Conservation (phyloP, 1,140 invertebrate species). For the Reticulitermes speratus region DNA sequence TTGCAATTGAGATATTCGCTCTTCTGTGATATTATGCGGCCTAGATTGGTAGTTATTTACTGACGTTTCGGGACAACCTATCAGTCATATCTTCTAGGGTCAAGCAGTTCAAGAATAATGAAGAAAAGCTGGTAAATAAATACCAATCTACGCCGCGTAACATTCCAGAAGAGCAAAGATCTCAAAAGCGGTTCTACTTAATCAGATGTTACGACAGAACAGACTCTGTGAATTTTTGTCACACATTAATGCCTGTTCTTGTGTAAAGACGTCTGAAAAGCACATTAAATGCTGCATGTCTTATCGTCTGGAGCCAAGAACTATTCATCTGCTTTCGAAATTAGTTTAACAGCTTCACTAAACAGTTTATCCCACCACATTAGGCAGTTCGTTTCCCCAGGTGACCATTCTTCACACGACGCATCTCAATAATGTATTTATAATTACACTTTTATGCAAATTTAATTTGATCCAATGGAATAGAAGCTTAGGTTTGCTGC, state of each 20-base stretch:
- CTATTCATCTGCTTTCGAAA: not conserved
- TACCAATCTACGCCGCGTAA: too few species aligned
- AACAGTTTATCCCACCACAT: not conserved
- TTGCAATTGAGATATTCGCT: too few species aligned
- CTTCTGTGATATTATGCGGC: too few species aligned
- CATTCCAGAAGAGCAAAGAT: too few species aligned
- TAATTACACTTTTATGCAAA: not conserved
- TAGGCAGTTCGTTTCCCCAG: not conserved
- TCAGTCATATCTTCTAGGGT: too few species aligned
- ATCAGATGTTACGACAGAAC: too few species aligned
- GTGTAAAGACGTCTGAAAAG: not conserved
- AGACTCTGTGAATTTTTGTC: not conserved
- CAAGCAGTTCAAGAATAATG: too few species aligned
- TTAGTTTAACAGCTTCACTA: not conserved
- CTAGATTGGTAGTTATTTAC: too few species aligned
- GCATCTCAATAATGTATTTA: not conserved
- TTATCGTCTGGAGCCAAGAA: not conserved
- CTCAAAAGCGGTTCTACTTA: too few species aligned
- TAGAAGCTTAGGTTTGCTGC: not conserved
- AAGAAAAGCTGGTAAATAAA: too few species aligned
- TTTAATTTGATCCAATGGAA: not conserved
- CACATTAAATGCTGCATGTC: not conserved
- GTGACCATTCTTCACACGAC: not conserved
- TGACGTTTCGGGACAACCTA: too few species aligned
- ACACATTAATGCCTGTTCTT: not conserved